A percentile compares a stretch with the other conserved stretches of the same genome.
phyloP scores from a whole-genome alignment of 2,113 vertebrate species.

The Lamprotornis superbus region DNA sequence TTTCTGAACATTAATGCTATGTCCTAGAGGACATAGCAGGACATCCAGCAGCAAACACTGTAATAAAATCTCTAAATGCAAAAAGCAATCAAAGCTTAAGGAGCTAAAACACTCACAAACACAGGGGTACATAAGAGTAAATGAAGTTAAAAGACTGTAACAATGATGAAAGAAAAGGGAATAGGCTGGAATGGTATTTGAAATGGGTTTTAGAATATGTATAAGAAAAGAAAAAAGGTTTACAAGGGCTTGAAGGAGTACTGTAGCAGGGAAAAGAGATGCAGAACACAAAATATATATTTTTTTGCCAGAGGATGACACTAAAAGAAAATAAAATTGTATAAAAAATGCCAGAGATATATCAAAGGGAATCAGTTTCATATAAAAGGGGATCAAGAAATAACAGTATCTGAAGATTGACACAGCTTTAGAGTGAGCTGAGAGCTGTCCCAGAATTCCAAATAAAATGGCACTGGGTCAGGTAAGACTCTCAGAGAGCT shows the following conservation, averaged over 20 bases:
- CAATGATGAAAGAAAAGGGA: not conserved
- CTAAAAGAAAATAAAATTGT: conserved; percentile 43
- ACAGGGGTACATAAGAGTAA: not conserved
- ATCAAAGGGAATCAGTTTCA: conserved; percentile 57
- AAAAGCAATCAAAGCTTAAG: not conserved
- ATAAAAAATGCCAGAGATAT: not conserved
- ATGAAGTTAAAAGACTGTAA: not conserved
- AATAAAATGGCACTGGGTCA: not conserved
- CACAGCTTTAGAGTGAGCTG: conserved; percentile 39
- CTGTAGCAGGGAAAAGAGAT: not conserved
- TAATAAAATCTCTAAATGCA: not conserved
- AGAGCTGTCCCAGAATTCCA: conserved; percentile 34
- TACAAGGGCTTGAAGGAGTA: not conserved
- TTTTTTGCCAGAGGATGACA: not conserved
- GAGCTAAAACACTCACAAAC: not conserved
- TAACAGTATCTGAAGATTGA: conserved; percentile 52
- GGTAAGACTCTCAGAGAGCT: not conserved
- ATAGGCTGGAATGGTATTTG: not conserved
- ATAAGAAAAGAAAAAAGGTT: not conserved
- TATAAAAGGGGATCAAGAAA: conserved; percentile 60
- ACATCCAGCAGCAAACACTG: not conserved
- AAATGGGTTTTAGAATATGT: not conserved
- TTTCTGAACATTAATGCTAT: not conserved
- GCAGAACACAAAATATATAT: not conserved
- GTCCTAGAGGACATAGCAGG: not conserved